Conservation (phyloP, 35 echinoderm and acorn worm genomes). For the Holothuria glaberrima region DNA sequence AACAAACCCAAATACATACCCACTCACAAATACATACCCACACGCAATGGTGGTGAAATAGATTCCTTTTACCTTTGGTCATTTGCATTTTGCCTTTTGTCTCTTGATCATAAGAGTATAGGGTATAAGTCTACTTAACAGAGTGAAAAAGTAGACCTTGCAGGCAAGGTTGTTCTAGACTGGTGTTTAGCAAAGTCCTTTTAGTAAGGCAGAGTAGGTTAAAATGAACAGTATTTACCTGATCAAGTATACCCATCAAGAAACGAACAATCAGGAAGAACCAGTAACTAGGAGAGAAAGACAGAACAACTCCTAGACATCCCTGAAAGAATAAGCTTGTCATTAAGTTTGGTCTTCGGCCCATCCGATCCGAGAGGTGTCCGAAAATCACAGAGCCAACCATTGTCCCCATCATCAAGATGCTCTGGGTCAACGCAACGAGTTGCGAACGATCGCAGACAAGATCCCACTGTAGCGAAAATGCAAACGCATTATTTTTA, state of each 20-base stretch:
- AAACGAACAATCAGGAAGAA: slow-evolving; percentile 13
- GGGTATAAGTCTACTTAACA: too few species aligned
- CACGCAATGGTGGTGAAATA: too few species aligned
- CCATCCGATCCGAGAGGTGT: neutral
- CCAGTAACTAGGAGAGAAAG: neutral
- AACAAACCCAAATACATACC: too few species aligned
- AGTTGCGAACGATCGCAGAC: slow-evolving; percentile 11
- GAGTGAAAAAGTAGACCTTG: too few species aligned
- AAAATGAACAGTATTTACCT: slow-evolving; percentile 1
- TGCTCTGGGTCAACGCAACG: neutral
- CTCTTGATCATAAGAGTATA: too few species aligned
- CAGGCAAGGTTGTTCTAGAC: too few species aligned
- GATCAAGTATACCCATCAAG: slow-evolving; percentile 36
- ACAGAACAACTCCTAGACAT: slow-evolving; percentile 5
- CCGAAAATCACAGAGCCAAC: slow-evolving; percentile 7
- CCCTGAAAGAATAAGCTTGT: neutral
- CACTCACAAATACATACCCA: too few species aligned
- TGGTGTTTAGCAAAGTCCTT: too few species aligned
- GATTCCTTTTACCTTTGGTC: too few species aligned
- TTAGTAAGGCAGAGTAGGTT: too few species aligned
- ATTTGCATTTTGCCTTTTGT: too few species aligned
- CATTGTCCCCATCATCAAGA: slow-evolving; percentile 1
- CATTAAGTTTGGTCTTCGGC: neutral
- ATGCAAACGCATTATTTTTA: too few species aligned
- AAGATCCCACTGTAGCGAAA: slow-evolving; percentile 12